These are phyloP conservation scores for Psococerastis gibbosa DNA, from an alignment of 2,888 invertebrate species.

Conservation along the genomic window DNA sequence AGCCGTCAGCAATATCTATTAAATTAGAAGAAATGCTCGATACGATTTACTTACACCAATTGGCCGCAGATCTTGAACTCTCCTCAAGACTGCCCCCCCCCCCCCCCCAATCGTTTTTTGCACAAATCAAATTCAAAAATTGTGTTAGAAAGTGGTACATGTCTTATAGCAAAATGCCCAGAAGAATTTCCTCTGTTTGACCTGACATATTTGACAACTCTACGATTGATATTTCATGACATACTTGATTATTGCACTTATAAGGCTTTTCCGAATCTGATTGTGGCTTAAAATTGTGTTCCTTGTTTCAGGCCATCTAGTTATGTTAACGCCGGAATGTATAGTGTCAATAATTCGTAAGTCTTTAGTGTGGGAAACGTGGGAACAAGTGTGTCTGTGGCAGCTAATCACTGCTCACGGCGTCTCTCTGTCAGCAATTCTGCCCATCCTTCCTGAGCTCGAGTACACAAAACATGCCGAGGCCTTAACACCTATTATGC, in stretches of 20 bases:
- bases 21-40: no score
- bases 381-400: conserved; percentile 95
- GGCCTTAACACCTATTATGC: conserved; percentile 72
- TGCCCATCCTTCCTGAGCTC: conserved; percentile 61
- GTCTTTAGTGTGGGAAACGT: conserved; percentile 88
- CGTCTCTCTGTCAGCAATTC: conserved; percentile 75
- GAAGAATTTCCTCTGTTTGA: no score
- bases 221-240: no score
- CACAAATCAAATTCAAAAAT: no score
- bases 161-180: no score
- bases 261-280: background rate
- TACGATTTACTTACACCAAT: no score
- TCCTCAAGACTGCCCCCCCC: no score
- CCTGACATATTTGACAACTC: no score
- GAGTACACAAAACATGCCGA: conserved; percentile 76
- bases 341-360: conserved; percentile 55
- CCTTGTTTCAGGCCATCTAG: conserved; percentile 28
- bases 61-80: no score
- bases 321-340: conserved; percentile 63
- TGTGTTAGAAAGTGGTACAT: no score
- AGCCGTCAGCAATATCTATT: no score
- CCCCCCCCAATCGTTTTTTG: no score
- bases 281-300: background rate
- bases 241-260: conserved; percentile 11
- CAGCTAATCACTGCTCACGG: conserved; percentile 87